These are phyloP conservation scores for Diarsia mendica DNA, from an alignment of 2,888 invertebrate species.

Conservation along the genomic window DNA sequence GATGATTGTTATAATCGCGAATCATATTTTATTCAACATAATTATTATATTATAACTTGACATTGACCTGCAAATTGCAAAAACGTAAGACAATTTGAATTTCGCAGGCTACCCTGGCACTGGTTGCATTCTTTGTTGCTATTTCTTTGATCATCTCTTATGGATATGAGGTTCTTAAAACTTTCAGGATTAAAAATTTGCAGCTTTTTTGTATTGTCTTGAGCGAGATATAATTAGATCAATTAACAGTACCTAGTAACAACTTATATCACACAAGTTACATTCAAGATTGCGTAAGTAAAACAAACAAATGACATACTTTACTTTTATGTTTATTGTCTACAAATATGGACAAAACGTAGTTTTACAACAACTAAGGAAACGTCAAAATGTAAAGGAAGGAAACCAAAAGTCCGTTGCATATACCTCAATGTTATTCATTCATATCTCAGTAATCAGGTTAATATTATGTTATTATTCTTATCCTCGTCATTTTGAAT, in stretches of 20 bases:
- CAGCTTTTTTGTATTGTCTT: neutral
- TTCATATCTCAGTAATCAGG: slow-evolving; percentile 37
- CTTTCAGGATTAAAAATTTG: neutral
- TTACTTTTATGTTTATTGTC: slow-evolving; percentile 1
- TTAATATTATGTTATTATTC: slow-evolving; percentile 18
- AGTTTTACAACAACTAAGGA: slow-evolving; percentile 26
- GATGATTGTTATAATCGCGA: too few species aligned
- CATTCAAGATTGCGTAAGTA: neutral
- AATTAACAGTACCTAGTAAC: neutral
- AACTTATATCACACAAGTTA: neutral
- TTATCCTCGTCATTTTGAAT: slow-evolving; percentile 8
- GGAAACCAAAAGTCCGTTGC: slow-evolving; percentile 18
- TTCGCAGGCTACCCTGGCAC: too few species aligned
- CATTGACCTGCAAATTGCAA: too few species aligned
- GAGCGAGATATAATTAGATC: neutral
- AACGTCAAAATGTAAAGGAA: slow-evolving; percentile 32
- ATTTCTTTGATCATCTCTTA: neutral
- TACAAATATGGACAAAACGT: slow-evolving; percentile 31
- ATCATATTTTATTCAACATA: too few species aligned
- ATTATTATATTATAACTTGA: too few species aligned
- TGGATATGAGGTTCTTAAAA: neutral
- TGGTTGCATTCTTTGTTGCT: neutral
- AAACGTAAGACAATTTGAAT: too few species aligned
- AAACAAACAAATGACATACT: neutral
- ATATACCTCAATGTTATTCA: slow-evolving; percentile 38